A percentile compares a stretch with the other conserved stretches of the same genome.
These are phyloP conservation scores for Rhinogobius similis DNA, from an alignment of 2,113 vertebrate genomes.

Conservation along the genomic window DNA sequence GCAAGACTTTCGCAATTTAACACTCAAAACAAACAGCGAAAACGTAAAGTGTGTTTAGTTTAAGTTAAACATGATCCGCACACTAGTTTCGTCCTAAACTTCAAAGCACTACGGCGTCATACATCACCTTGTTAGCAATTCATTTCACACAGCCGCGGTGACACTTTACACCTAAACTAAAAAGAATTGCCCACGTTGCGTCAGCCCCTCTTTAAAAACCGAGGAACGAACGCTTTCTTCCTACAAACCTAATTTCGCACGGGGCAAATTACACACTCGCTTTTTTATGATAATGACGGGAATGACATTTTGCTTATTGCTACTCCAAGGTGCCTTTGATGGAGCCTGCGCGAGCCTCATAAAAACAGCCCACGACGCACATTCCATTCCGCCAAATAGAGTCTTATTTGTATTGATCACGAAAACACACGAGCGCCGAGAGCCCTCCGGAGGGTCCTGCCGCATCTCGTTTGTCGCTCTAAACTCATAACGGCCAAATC, in stretches of 20 bases:
- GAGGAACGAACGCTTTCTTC: conserved; percentile 27
- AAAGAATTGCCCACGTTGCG: conserved; percentile 45
- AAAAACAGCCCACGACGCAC: conserved; percentile 29
- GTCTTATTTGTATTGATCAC: conserved; percentile 44
- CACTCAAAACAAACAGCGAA: background rate
- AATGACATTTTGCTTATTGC: conserved; percentile 56
- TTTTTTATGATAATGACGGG: conserved; percentile 55
- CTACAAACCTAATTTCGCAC: conserved; percentile 47
- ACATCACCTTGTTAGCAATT: background rate
- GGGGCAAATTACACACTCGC: conserved; percentile 50
- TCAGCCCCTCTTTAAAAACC: conserved; percentile 43
- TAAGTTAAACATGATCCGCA: no score
- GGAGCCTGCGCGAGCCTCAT: conserved; percentile 15
- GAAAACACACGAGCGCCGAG: conserved; percentile 24
- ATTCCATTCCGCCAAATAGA: conserved; percentile 21
- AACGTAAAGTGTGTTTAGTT: background rate
- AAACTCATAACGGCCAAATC: conserved; percentile 29
- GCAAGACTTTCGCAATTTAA: background rate
- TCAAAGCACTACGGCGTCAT: background rate
- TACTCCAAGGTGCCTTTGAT: conserved; percentile 58
- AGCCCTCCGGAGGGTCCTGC: conserved; percentile 21
- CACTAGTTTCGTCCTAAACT: background rate
- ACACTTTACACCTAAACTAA: conserved; percentile 19
- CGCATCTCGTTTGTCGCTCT: conserved; percentile 31
- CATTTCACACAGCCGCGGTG: background rate